Base-by-base conservation (phyloP, 2,113 vertebrate species). In the Sigmodon hispidus region DNA sequence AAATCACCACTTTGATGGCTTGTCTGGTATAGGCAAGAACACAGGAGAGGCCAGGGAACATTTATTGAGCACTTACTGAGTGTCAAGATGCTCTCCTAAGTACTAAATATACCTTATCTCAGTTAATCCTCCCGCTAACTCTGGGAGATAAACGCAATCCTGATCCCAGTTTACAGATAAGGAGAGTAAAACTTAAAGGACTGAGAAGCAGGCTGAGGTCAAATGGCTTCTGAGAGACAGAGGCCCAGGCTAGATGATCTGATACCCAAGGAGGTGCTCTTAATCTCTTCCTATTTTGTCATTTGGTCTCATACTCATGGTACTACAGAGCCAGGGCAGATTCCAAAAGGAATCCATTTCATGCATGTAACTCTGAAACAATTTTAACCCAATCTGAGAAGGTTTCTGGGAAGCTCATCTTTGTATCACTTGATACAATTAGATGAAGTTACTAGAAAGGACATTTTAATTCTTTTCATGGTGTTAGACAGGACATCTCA, bases 51-150 rank as follows among this genome's bases (percentile, higher is more conserved):
- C 8, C 4, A 19, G 81, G 67, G 80, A 93, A 76, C 87, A 93
- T 89, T 96, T 92, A 95, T 57, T 96, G 97, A 98, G 95, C 96
- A 93, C 72, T 94, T 96, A 96, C 96, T 93, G 95, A 93, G 80
- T 92, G 92, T 88, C 59, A 92, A 13, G 85, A 45, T 29, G 55
- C 72, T 88, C 59, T 88, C 86, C 59, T 55, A 69, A 94, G 92
- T 76, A 90, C 90, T 85, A 90, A 92, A 90, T 79, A 91, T 45
- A 43, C 21, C 84, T 97, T 96, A 94, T 97, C 93, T 97, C 94
- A 87, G 85, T 96, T 93, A 96, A 97, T 95, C 97, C 97, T 94
- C 72, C 52, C 61, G 55, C 65, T 90, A 94, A 76, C 73, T 65
- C 89, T 40, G 19, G 65, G 76, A 97, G 96, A 98, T 97, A 97